phyloP scores from a whole-genome alignment of 1,140 invertebrate genomes.

The Sitodiplosis mosellana region DNA sequence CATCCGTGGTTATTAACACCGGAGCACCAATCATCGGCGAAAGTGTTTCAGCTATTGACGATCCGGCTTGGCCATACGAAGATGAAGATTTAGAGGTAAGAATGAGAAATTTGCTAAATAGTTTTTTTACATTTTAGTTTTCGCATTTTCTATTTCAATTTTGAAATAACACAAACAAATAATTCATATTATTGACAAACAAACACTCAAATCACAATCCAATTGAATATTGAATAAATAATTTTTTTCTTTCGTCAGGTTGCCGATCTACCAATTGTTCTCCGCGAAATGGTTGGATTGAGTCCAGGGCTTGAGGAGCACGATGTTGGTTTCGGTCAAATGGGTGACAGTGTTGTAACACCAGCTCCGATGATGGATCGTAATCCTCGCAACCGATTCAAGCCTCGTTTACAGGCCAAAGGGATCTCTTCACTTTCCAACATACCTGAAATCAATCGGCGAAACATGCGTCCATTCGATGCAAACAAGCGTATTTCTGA shows the following conservation, averaged over 20 bases:
- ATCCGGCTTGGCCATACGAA: slow-evolving; percentile 41
- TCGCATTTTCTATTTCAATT: slow-evolving; percentile 1
- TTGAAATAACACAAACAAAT: neutral
- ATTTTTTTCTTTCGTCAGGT: neutral
- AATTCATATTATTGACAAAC: too few relatives aligned
- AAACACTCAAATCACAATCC: neutral
- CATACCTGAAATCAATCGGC: slow-evolving; percentile 20
- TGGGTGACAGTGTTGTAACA: slow-evolving; percentile 20
- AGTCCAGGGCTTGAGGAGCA: slow-evolving; percentile 11
- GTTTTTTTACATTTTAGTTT: slow-evolving; percentile 5
- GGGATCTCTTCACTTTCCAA: slow-evolving; percentile 21
- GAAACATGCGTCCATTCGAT: slow-evolving; percentile 35
- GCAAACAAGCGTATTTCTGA: slow-evolving; percentile 53
- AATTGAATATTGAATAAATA: neutral
- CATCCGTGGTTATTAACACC: slow-evolving; percentile 25
- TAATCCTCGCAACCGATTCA: slow-evolving; percentile 31
- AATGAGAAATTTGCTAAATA: too few relatives aligned
- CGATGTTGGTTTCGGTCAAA: slow-evolving; percentile 11
- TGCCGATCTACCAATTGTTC: slow-evolving; percentile 34
- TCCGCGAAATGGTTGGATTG: slow-evolving; percentile 41
- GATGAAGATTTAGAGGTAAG: slow-evolving; percentile 41
- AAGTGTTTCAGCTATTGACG: slow-evolving; percentile 20
- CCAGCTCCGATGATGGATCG: slow-evolving; percentile 16
- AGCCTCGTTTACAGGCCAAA: slow-evolving; percentile 32
- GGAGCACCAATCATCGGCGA: slow-evolving; percentile 8